phyloP scores from a whole-genome alignment of 2,113 vertebrate genomes.

The Thunnus maccoyii region DNA sequence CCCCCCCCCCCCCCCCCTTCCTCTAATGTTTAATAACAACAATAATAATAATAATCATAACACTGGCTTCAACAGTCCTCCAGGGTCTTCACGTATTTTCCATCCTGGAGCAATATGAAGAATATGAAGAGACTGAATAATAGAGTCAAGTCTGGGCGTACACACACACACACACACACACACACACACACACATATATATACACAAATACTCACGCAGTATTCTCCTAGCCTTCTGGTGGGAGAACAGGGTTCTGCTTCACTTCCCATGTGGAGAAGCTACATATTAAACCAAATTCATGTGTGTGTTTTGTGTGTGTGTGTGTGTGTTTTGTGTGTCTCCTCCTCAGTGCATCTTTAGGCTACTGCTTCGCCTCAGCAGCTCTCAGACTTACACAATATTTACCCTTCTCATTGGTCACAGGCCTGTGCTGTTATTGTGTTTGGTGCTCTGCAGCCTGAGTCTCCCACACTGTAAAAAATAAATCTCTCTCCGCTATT shows the following conservation, averaged over 20 bases:
- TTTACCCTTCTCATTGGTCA: conserved; percentile 71
- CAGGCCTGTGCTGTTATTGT: conserved; percentile 61
- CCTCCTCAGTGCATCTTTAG: conserved; percentile 73
- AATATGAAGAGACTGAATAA: conserved; percentile 80
- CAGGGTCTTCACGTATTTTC: conserved; percentile 45
- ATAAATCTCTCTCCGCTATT: conserved; percentile 35
- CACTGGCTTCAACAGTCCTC: conserved; percentile 36
- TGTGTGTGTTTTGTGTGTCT: conserved; percentile 23
- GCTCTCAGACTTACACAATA: conserved; percentile 75
- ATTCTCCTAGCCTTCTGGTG: conserved; percentile 59
- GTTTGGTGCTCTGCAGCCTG: conserved; percentile 45
- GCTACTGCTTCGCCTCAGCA: conserved; percentile 73
- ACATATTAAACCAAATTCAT: conserved; percentile 83
- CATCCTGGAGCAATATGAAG: conserved; percentile 70
- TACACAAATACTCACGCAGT: conserved; percentile 20
- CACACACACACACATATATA: conserved; percentile 34
- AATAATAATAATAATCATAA: conserved; percentile 48
- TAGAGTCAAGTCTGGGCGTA: conserved; percentile 68
- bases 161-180: conserved; percentile 30
- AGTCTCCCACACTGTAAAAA: conserved; percentile 41
- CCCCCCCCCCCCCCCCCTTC: background rate
- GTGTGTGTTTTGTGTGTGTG: conserved; percentile 50
- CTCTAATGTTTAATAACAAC: conserved; percentile 64
- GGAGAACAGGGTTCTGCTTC: conserved; percentile 79
- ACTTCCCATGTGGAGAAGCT: conserved; percentile 79